phyloP scores from a whole-genome alignment of 2,113 vertebrate genomes.

The Saguinus midas region DNA sequence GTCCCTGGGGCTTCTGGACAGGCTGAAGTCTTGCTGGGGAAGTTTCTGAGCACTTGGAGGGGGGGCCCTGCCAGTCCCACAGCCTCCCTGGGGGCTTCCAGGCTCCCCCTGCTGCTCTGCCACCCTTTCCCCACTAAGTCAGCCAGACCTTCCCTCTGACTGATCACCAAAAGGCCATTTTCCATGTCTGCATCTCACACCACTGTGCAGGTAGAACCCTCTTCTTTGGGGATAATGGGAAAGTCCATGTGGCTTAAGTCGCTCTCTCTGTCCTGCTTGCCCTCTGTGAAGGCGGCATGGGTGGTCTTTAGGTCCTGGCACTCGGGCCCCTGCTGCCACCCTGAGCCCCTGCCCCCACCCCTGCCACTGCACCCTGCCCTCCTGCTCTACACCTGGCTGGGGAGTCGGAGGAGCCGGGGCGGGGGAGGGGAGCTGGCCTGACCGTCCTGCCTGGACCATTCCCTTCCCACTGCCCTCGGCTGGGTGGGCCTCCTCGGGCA shows the following conservation, averaged over 20 bases:
- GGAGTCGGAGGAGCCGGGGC: too few species aligned
- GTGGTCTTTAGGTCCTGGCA: background rate
- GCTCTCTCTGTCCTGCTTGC: background rate
- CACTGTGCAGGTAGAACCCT: background rate
- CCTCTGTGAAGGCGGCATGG: background rate
- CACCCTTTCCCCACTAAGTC: too few species aligned
- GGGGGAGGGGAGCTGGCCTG: background rate
- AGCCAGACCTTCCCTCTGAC: background rate
- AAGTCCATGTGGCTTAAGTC: background rate
- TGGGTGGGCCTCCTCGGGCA: rapidly evolving
- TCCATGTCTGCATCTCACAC: background rate
- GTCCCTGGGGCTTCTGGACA: background rate
- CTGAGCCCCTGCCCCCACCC: background rate
- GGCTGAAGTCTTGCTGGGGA: background rate
- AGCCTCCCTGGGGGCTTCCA: background rate
- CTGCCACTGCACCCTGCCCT: background rate
- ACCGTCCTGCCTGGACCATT: background rate
- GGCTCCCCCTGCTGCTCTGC: background rate
- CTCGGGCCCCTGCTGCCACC: background rate
- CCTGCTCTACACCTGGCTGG: background rate
- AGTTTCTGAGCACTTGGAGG: background rate
- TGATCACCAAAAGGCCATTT: too few species aligned
- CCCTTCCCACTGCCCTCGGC: background rate
- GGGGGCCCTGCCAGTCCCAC: too few species aligned
- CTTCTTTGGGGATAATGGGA: background rate